These are phyloP conservation scores for Drosophila conformis DNA, from an alignment of 2,888 invertebrate genomes.

Conservation along the genomic window DNA sequence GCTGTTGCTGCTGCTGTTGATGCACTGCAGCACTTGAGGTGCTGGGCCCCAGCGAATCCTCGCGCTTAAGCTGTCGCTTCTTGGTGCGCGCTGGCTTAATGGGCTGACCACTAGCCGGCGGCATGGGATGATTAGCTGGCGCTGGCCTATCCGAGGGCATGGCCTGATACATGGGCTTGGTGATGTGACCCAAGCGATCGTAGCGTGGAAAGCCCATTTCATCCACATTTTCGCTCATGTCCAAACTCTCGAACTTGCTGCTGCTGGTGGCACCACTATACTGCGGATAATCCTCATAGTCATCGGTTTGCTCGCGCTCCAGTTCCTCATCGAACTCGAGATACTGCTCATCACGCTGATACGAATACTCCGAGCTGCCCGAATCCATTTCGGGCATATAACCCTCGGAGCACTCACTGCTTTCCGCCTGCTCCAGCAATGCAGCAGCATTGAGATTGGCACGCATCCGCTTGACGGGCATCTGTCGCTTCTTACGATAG, in stretches of 20 bases:
- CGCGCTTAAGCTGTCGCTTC: constrained; percentile 83
- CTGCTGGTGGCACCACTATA: constrained; percentile 78
- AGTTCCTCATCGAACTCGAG: constrained; percentile 85
- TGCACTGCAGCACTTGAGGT: constrained; percentile 32
- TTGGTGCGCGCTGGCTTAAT: constrained; percentile 84
- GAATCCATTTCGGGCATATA: constrained; percentile 89
- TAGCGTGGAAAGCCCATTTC: constrained; percentile 89
- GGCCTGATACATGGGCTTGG: constrained; percentile 83
- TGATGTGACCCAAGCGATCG: constrained; percentile 87
- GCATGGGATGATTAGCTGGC: constrained; percentile 82
- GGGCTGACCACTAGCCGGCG: constrained; percentile 84
- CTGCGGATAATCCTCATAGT: constrained; percentile 87
- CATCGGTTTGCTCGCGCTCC: constrained; percentile 85
- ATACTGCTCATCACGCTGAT: constrained; percentile 85
- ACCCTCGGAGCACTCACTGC: constrained; percentile 89
- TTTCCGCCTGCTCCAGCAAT: constrained; percentile 86
- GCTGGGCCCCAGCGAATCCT: constrained; percentile 77
- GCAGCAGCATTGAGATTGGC: constrained; percentile 78
- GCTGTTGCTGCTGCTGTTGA: constrained; percentile 31
- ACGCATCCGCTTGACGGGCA: constrained; percentile 83
- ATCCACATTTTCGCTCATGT: constrained; percentile 88
- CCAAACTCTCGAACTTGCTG: constrained; percentile 87
- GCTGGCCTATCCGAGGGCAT: constrained; percentile 64
- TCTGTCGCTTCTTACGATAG: constrained; percentile 89
- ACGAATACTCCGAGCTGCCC: constrained; percentile 87